These are phyloP conservation scores for Ochropleura plecta DNA, from an alignment of 2,888 invertebrate genomes.

Conservation along the genomic window DNA sequence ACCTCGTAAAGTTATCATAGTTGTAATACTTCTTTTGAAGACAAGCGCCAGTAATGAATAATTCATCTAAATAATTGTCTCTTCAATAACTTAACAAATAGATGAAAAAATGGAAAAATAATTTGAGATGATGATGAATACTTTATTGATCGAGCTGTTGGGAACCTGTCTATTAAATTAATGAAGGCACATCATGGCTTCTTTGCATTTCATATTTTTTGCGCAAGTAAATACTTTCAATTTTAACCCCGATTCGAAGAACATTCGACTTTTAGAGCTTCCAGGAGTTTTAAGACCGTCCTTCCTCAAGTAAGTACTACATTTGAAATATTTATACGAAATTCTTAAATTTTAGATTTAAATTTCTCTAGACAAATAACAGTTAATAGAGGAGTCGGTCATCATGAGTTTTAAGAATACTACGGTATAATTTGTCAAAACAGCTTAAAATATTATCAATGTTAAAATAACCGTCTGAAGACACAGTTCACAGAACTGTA, in stretches of 20 bases:
- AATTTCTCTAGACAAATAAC: constrained; percentile 21
- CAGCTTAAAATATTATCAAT: neutral
- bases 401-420: constrained; percentile 5
- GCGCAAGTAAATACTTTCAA: constrained; percentile 3
- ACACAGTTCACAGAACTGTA: neutral
- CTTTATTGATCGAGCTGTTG: constrained; percentile 33
- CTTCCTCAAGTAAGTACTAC: neutral
- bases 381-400: neutral
- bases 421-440: constrained; percentile 11
- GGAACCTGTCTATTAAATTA: constrained; percentile 22
- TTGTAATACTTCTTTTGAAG: constrained; percentile 12
- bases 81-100: neutral
- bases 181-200: neutral
- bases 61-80: constrained; percentile 12
- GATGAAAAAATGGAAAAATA: neutral
- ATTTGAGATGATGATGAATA: too few relatives aligned
- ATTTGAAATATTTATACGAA: constrained; percentile 3
- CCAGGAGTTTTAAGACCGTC: neutral
- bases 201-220: constrained; percentile 13
- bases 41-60: constrained; percentile 17
- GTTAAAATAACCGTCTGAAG: neutral
- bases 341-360: neutral
- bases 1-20: constrained; percentile 20
- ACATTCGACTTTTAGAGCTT: constrained; percentile 5
- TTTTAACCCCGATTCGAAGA: neutral